phyloP scores from a whole-genome alignment of 2,113 vertebrate species.

The Leptobrachium leishanense region DNA sequence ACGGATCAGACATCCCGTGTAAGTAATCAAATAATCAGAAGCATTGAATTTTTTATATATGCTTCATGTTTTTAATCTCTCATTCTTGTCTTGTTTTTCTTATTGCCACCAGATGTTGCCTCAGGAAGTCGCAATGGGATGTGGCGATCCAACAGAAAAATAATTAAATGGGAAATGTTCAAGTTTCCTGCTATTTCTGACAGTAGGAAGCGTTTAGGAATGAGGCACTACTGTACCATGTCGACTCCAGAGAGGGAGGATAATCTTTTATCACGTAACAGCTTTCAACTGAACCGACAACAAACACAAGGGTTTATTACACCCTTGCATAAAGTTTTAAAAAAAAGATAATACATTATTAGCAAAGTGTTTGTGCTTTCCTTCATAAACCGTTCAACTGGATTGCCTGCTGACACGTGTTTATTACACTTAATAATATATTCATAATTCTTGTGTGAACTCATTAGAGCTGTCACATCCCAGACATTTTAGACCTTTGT shows the following conservation, averaged over 20 bases:
- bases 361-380: conserved; percentile 60
- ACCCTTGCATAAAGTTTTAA: conserved; percentile 69
- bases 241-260: conserved; percentile 61
- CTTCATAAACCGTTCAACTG: conserved; percentile 65
- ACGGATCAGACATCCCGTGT: conserved; percentile 30
- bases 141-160: conserved; percentile 57
- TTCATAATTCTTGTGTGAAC: conserved; percentile 67
- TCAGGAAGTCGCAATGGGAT: conserved; percentile 65
- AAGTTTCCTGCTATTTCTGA: conserved; percentile 58
- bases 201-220: conserved; percentile 58
- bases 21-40: conserved; percentile 51
- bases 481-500: conserved; percentile 56
- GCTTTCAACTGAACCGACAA: conserved; percentile 67
- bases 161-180: conserved; percentile 65
- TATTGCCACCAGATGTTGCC: conserved; percentile 62
- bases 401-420: conserved; percentile 65
- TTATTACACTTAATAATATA: conserved; percentile 77
- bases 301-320: conserved; percentile 66
- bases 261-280: conserved; percentile 69
- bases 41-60: conserved; percentile 49
- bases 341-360: conserved; percentile 63
- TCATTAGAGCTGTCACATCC: conserved; percentile 70
- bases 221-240: conserved; percentile 59
- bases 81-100: conserved; percentile 58
- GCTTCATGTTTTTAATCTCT: conserved; percentile 51